Conservation (phyloP, 1,140 invertebrate genomes). For the Solenopsis fugax region DNA sequence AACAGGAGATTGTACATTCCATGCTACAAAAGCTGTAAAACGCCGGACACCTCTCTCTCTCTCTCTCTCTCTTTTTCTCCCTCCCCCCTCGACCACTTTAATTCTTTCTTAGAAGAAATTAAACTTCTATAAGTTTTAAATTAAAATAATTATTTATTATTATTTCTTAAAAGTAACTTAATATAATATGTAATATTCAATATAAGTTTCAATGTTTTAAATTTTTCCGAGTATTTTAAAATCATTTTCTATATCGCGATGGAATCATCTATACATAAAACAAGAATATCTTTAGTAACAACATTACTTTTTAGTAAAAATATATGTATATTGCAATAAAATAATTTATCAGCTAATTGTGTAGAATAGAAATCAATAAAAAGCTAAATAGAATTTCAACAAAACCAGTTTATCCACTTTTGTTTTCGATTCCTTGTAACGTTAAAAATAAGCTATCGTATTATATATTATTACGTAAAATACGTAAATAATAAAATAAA, state of each 20-base stretch:
- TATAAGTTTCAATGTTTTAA: neutral
- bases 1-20: slow-evolving; percentile 64
- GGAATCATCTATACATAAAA: neutral
- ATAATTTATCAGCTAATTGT: neutral
- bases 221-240: neutral
- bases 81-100: neutral
- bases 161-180: no score
- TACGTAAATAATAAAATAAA: neutral
- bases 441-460: no score
- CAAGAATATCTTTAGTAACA: neutral
- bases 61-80: neutral
- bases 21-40: slow-evolving; percentile 1
- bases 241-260: neutral
- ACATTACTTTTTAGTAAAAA: neutral
- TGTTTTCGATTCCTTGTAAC: no score
- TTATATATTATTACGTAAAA: neutral
- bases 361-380: neutral
- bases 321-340: neutral
- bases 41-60: neutral
- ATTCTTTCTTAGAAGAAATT: slow-evolving; percentile 19
- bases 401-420: neutral
- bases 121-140: neutral
- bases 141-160: neutral
- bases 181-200: no score
- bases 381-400: neutral